These are phyloP conservation scores for Phenacoccus solenopsis DNA, from an alignment of 1,140 invertebrate species.

Conservation along the genomic window DNA sequence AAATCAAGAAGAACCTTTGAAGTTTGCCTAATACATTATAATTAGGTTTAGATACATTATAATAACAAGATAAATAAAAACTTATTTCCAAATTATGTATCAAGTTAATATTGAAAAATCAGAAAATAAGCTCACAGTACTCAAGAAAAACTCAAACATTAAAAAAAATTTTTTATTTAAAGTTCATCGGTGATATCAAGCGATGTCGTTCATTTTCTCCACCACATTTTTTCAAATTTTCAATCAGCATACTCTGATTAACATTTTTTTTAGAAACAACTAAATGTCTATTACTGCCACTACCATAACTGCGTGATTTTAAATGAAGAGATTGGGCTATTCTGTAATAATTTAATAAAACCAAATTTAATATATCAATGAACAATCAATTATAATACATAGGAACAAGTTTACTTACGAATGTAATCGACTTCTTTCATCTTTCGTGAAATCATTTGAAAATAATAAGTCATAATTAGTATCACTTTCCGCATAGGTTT, in stretches of 20 bases:
- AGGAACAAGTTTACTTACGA: not conserved
- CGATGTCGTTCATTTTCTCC: conserved; percentile 1
- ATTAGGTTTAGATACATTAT: too few relatives aligned
- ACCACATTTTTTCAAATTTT: conserved; percentile 5
- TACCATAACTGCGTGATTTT: conserved; percentile 18
- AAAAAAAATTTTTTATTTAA: too few relatives aligned
- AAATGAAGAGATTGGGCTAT: not conserved
- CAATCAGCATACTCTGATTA: not conserved
- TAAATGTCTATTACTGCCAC: conserved; percentile 10
- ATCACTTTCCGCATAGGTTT: not conserved
- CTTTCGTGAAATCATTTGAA: conserved; percentile 19
- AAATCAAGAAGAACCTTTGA: too few relatives aligned
- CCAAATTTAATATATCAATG: not conserved
- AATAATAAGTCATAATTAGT: conserved; percentile 13
- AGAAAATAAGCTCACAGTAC: too few relatives aligned
- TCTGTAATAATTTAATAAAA: not conserved
- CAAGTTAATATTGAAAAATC: too few relatives aligned
- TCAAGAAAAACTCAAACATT: too few relatives aligned
- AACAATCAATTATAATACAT: not conserved
- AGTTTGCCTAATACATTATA: too few relatives aligned
- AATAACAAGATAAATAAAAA: too few relatives aligned
- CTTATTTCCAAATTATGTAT: too few relatives aligned
- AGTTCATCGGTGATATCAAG: conserved; percentile 1
- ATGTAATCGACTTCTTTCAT: conserved; percentile 17
- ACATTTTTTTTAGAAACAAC: conserved; percentile 12